Conservation (phyloP, 2,797 vertebrate species). For the Mormyrops attenuatus region DNA sequence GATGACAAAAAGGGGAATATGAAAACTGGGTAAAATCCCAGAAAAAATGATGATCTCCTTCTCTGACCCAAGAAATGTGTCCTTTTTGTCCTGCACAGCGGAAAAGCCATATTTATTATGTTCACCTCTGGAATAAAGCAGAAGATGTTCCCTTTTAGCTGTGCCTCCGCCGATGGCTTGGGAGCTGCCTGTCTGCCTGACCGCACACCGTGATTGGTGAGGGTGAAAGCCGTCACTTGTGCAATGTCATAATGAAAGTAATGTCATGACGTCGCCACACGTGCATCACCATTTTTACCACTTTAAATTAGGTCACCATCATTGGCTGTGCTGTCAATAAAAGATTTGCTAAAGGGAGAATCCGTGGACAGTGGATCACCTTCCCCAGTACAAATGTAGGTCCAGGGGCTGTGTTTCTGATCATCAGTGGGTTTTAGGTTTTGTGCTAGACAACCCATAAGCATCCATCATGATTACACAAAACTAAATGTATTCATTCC, state of each 20-base stretch:
- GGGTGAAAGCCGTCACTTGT: background rate
- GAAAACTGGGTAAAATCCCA: slow-evolving; percentile 1
- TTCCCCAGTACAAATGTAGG: background rate
- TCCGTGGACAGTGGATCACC: background rate
- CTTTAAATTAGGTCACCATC: background rate
- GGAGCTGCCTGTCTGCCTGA: background rate
- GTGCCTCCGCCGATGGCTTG: background rate
- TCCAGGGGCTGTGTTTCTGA: background rate
- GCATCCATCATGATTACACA: background rate
- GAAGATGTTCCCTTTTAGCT: background rate
- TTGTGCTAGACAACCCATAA: slow-evolving; percentile 7
- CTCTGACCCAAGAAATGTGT: background rate
- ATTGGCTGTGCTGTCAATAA: background rate
- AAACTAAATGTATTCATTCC: background rate
- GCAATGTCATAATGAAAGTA: background rate
- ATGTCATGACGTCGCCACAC: background rate
- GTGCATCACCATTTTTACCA: background rate
- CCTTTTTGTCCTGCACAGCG: slow-evolving; percentile 1
- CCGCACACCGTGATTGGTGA: background rate
- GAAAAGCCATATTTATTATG: background rate
- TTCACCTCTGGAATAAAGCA: slow-evolving; percentile 7
- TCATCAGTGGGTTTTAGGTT: background rate
- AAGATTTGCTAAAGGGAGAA: background rate
- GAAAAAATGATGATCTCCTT: background rate
- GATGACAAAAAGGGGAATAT: slow-evolving; percentile 11